Evolutionary conservation across 2,113 vertebrate species (phyloP).

Genomic region (Phocoena phocoena): DNA sequence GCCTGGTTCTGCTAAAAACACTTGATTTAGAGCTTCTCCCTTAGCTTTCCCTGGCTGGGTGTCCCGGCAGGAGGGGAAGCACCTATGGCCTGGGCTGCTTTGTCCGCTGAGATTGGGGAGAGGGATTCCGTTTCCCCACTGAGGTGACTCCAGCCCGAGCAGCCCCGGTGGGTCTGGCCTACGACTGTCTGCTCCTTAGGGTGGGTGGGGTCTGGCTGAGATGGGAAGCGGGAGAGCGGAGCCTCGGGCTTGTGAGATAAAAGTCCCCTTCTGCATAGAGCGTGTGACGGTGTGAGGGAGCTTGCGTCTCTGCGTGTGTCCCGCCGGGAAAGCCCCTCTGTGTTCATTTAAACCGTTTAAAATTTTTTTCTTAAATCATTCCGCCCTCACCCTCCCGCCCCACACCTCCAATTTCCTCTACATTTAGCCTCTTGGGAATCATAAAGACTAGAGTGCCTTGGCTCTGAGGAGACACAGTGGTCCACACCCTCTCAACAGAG

Average conservation of each 20-base stretch:
- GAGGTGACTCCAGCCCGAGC: background rate
- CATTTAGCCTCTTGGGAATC: background rate
- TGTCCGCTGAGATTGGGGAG: slow-evolving; percentile 39
- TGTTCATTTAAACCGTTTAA: background rate
- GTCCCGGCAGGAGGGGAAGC: slow-evolving; percentile 57
- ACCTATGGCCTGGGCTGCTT: slow-evolving; percentile 26
- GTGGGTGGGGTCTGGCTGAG: slow-evolving; percentile 24
- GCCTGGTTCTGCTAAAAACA: slow-evolving; percentile 49
- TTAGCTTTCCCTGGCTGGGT: slow-evolving; percentile 53
- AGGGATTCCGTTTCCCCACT: background rate
- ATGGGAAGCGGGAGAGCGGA: slow-evolving; percentile 18
- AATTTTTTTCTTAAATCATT: background rate
- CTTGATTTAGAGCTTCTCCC: background rate
- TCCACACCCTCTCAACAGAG: background rate
- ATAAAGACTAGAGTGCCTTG: background rate
- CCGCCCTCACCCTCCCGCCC: background rate
- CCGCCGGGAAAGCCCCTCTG: background rate
- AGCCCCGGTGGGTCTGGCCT: slow-evolving; percentile 28
- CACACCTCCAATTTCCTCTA: background rate
- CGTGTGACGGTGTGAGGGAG: background rate
- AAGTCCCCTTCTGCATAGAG: background rate
- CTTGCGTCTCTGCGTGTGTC: background rate
- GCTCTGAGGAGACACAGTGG: background rate
- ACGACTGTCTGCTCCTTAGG: slow-evolving; percentile 2
- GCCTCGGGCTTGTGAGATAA: background rate